Evolutionary conservation across 1,140 invertebrate genomes (phyloP).

Genomic region (Antheraea mylitta): DNA sequence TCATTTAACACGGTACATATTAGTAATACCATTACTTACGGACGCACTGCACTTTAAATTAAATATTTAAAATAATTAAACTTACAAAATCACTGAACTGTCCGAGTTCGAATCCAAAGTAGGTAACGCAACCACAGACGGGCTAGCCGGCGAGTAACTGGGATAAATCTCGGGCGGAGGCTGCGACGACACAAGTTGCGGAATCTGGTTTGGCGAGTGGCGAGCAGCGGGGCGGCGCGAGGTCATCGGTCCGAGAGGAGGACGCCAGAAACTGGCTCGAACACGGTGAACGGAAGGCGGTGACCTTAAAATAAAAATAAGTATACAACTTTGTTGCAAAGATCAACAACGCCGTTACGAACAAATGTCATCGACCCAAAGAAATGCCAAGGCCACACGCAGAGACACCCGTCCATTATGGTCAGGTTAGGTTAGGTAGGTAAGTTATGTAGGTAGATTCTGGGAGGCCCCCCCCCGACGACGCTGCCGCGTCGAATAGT

Average conservation of each 20-base stretch:
- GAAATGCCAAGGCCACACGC: too few relatives aligned
- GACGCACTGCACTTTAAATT: conserved; percentile 2
- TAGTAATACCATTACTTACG: too few relatives aligned
- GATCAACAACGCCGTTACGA: too few relatives aligned
- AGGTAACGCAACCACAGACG: neutral
- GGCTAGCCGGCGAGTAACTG: neutral
- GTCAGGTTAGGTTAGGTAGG: too few relatives aligned
- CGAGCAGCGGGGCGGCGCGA: neutral
- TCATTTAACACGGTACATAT: too few relatives aligned
- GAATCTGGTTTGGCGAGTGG: neutral
- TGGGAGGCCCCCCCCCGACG: too few relatives aligned
- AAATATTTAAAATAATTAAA: neutral
- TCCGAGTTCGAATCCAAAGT: neutral
- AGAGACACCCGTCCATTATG: too few relatives aligned
- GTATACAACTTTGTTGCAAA: too few relatives aligned
- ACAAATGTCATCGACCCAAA: too few relatives aligned
- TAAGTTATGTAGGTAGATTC: too few relatives aligned
- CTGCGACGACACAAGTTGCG: neutral
- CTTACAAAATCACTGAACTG: neutral
- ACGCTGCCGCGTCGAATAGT: too few relatives aligned
- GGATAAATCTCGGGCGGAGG: neutral
- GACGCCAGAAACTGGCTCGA: neutral
- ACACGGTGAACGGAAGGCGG: neutral
- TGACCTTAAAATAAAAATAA: neutral
- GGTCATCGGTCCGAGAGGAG: neutral